These are phyloP conservation scores for Perccottus glenii DNA, from an alignment of 2,113 vertebrate genomes.

Conservation along the genomic window DNA sequence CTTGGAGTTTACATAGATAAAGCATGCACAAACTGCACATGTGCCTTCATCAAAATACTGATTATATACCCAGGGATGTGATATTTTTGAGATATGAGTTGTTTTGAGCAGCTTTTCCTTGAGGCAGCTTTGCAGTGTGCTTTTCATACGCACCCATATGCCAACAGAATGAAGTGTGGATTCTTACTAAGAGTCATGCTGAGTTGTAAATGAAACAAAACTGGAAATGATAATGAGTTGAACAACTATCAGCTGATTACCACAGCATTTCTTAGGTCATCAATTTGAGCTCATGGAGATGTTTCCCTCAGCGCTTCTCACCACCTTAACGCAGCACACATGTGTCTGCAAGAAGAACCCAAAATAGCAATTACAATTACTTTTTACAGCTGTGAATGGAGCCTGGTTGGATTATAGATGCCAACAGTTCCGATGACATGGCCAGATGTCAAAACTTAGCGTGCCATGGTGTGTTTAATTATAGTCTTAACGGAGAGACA, in stretches of 20 bases:
- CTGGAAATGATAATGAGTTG: constrained; percentile 66
- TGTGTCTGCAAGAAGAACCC: constrained; percentile 22
- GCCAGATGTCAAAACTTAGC: constrained; percentile 5
- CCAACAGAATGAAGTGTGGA: constrained; percentile 63
- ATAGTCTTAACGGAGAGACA: background rate
- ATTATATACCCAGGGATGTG: constrained; percentile 6
- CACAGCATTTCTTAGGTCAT: constrained; percentile 49
- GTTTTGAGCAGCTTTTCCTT: constrained; percentile 13
- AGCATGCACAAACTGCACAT: constrained; percentile 19
- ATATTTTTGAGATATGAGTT: constrained; percentile 39
- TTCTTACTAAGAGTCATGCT: constrained; percentile 53
- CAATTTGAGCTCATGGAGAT: constrained; percentile 22
- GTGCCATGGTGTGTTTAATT: constrained; percentile 7
- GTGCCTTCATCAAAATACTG: constrained; percentile 23
- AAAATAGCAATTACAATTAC: constrained; percentile 45
- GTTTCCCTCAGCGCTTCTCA: constrained; percentile 34
- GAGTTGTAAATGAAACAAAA: constrained; percentile 78
- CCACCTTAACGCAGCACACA: constrained; percentile 1
- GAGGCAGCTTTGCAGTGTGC: constrained; percentile 37
- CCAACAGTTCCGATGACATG: constrained; percentile 5
- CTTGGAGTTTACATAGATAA: constrained; percentile 44
- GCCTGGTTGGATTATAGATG: constrained; percentile 1
- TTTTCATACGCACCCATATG: constrained; percentile 63
- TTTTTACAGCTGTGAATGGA: constrained; percentile 12
- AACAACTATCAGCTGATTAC: constrained; percentile 63